Base-by-base conservation (phyloP, 2,888 invertebrate genomes). In the Neoscelio sp. region DNA sequence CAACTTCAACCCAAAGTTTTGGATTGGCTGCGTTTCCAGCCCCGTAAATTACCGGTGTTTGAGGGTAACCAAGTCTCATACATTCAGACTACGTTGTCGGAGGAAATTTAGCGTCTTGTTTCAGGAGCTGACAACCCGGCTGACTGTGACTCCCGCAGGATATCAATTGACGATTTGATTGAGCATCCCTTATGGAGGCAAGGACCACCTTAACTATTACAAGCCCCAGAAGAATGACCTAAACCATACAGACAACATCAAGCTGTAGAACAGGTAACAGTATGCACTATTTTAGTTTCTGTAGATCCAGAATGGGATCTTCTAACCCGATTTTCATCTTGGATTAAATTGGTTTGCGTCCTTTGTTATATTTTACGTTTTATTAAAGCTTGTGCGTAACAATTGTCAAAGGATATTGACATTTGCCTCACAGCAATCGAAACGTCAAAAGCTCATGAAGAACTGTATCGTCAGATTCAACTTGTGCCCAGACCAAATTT, bases 51-150 rank as follows among this genome's bases (percentile, higher is more conserved):
- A 30, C 7, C 50, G 0, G 10, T 15, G 8, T 60, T 46, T 33
- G 33, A 17, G 8, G 60, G 44, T 4, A 44, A 60, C 5, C n/a
- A 46, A 23, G n/a, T 46, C 15, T 60, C 60, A 3, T 40, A 13
- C 4, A 56, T 56, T 26, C 54, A 56, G n/a, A 26, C 1, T n/a
- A n/a, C n/a, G n/a, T n/a, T n/a, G n/a, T n/a, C n/a, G n/a, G n/a
- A n/a, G n/a, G n/a, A n/a, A n/a, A n/a, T n/a, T 0, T 56, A 42
- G 58, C 1, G 4, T 13, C 42, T 42, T 5, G 30, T 58, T 5
- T 18, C 40, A 0, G n/a, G 28, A 1, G n/a, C 1, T 1, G 28
- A 6, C 3, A 58, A 58, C 4, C 58, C 42, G 5, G 54, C 54
- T 1, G 54, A 56, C 8, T 26, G 20, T 7, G n/a, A n/a, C n/a